Evolutionary conservation across 2,113 vertebrate species (phyloP).

Genomic region (Oreotragus oreotragus): DNA sequence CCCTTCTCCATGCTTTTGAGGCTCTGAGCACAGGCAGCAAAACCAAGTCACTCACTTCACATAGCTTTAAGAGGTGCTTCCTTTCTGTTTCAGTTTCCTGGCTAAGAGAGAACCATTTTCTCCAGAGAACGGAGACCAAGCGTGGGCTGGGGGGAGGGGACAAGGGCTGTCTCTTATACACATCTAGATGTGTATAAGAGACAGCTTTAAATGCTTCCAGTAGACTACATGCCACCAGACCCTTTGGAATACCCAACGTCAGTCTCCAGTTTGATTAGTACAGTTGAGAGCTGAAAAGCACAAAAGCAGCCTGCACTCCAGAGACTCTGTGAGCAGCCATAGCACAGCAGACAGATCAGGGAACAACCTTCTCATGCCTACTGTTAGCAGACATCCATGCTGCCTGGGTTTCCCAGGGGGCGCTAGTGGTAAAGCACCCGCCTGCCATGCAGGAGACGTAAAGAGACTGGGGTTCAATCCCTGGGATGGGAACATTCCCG

Average conservation of each 20-base stretch:
- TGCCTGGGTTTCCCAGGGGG: background rate
- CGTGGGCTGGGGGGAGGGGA: fast-evolving
- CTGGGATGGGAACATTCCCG: background rate
- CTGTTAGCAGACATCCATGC: background rate
- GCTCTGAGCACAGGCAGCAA: background rate
- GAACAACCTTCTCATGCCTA: background rate
- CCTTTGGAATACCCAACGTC: background rate
- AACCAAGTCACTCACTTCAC: background rate
- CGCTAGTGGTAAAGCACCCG: background rate
- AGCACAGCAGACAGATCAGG: background rate
- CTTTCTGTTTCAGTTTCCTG: background rate
- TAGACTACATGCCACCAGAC: background rate
- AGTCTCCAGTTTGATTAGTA: background rate
- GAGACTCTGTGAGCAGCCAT: background rate
- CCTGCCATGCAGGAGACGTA: background rate
- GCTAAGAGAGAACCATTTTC: background rate
- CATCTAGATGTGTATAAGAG: no score
- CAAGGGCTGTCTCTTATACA: no score
- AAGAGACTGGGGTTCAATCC: background rate
- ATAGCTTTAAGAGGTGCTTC: background rate
- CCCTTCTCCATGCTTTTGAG: background rate
- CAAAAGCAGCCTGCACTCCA: background rate
- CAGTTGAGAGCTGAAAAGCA: background rate
- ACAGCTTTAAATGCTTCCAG: background rate
- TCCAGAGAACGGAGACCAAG: background rate